phyloP scores from a whole-genome alignment of 2,113 vertebrate species.

The Peromyscus maniculatus region DNA sequence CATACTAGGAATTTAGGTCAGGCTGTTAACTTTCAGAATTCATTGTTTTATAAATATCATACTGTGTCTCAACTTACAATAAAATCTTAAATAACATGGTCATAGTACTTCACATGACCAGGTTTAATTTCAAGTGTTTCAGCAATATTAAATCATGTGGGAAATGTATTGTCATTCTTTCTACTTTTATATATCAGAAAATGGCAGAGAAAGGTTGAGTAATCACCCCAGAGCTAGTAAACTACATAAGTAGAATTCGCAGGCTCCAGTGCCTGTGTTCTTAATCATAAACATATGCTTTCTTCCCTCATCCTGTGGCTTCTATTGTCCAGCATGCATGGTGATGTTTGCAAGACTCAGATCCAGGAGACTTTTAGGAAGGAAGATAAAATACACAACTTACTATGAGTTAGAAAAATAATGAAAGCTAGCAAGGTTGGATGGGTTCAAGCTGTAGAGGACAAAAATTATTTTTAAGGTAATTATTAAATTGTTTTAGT shows the following conservation, averaged over 20 bases:
- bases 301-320: neutral
- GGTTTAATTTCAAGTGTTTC: neutral
- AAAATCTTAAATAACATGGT: neutral
- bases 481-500: neutral
- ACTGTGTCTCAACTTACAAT: neutral
- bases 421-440: neutral
- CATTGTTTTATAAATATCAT: neutral
- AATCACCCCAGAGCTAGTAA: neutral
- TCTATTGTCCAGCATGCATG: neutral
- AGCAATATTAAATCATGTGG: neutral
- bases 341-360: neutral
- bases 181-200: neutral
- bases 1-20: neutral
- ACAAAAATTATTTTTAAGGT: neutral
- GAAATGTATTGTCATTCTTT: neutral
- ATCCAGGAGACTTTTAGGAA: constrained; percentile 6
- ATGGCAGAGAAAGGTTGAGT: neutral
- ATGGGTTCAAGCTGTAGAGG: neutral
- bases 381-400: neutral
- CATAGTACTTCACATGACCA: neutral
- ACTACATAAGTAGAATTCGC: neutral
- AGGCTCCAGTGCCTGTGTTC: neutral
- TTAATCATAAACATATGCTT: neutral
- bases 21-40: neutral
- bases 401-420: neutral